Base-by-base conservation (phyloP, 30 jellyfish, hydroid and myxozoan species). In the Haliclystus octoradiatus region DNA sequence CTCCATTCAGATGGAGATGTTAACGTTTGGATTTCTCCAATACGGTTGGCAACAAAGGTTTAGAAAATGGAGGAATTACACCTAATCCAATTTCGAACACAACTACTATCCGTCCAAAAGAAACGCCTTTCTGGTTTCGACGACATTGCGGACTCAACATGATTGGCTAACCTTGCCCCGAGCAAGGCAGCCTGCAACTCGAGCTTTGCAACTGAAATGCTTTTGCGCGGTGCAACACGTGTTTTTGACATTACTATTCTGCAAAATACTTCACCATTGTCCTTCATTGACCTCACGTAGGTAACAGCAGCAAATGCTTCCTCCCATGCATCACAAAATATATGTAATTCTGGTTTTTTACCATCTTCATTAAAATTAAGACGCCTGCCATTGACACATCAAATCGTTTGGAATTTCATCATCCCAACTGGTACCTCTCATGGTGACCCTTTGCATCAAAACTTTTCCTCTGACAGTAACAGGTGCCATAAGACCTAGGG, bases 361-460 rank as follows among this genome's bases (percentile, higher is more conserved):
- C 71, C 78, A 26, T 52, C 71, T 25, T 63, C 32, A 60, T 65
- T 65, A 52, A 71, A 49, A 2, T 49, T 34, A n/a, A n/a, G n/a
- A n/a, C n/a, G n/a, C 23, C 85, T 63, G 49, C 85, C 77, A 63
- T 28, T 64, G 71, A 27, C 25, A 28, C 40, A 0, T 34, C 65
- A 47, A 4, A 62, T 74, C 85, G 29, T 64, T 46, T 25, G 30
- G 66, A 63, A 74, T 23, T 30, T 22, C 71, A n/a, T 74, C 85
- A 65, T 74, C 79, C 85, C 85, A 74, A 26, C 30, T 50, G 63
- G 65, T 63, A n/a, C 85, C 85, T 62, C 74, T 62, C 22, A 34
- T 63, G 78, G 72, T 63, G 28, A 74, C 64, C 63, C 52, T 65
- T 64, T 74, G 79, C 78, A 62, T 62, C 19, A 63, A 30, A 1